Evolutionary conservation across 1,140 invertebrate species (phyloP), one percentile per base, ranked within the genome.

Genomic region (Diorhabda elongata): DNA sequence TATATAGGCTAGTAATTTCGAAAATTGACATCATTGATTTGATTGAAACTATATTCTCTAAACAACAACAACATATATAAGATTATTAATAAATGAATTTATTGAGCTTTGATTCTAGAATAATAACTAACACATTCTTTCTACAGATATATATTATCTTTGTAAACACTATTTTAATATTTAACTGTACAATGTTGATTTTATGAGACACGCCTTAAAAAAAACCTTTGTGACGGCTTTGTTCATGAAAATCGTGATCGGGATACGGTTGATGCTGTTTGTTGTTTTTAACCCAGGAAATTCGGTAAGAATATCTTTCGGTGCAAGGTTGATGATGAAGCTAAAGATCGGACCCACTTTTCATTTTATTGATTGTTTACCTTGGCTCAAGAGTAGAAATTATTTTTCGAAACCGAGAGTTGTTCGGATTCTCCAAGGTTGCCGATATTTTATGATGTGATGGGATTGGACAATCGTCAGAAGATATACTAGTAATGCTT

Each of bases 281-380:
- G 47, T 52, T 52, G 47, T 52, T 52, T 52, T 52, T 52, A 52
- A 52, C 47, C 47, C 47, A 52, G 47, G 47, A 52, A 52, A 52
- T 52, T 52, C 47, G 47, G 47, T 52, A 52, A 52, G 3, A 52
- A 52, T 52, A n/a, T 52, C 47, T 52, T n/a, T 8, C 47, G n/a
- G 47, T n/a, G 47, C 47, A 52, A 52, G 47, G 47, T 52, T 52
- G 47, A 52, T 52, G 47, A 52, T 52, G 47, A 52, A 52, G 47
- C 4, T n/a, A n/a, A 52, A 3, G n/a, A 52, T 6, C 47, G n/a
- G 47, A 52, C 47, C 26, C 47, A 52, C 47, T 52, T 52, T 52
- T 52, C 47, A 8, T 52, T 52, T 52, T n/a, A 52, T 52, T 52
- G 47, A 52, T 52, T 52, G 47, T 52, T 52, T 52, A 52, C 47